Evolutionary conservation across 1,140 invertebrate genomes (phyloP), one percentile per base, ranked within the genome.

Genomic region (Drosophila funebris): DNA sequence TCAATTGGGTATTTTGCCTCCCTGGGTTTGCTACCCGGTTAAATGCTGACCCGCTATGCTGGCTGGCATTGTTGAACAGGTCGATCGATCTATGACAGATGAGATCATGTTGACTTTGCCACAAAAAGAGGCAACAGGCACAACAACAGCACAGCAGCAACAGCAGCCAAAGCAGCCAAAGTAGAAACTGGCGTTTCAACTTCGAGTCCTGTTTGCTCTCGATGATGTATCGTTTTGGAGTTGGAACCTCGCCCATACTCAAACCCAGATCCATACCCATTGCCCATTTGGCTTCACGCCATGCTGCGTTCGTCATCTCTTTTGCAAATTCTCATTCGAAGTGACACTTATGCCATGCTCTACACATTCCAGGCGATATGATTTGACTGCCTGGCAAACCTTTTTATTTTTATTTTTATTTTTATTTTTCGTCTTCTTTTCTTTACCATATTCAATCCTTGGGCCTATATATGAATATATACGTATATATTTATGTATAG

Each of bases 21-120:
- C 73, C 78, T 81, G 78, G 44, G 50, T 69, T 36, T 53, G 75
- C 48, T 83, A 66, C 64, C 64, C 66, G 69, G 71, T 79, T 78
- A 84, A 83, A 84, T 52, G 78, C 63, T 70, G 61, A 69, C 66
- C 66, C 66, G 66, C 61, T 70, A 43, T 41, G 37, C 20, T 68
- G 54, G 14, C 33, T 54, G 60, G 57, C 53, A 48, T 71, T 88
- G 87, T 81, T 78, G 81, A 83, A 89, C 83, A 88, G 83, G 83
- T 88, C 83, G 83, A 88, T 88, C 83, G 83, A 88, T 88, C 83
- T 88, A 88, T 88, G 83, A 88, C 83, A 88, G 83, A 88, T 88
- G 83, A 88, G 83, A 88, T 88, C 83, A 88, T 83, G 83, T 88
- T 88, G 83, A 87, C 79, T 88, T 88, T 83, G 76, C 60, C 84